Percentiles rank a stretch among this genome's conserved stretches.
These are phyloP conservation scores for Paradisaea rubra DNA, from an alignment of 2,113 vertebrate species.

Conservation along the genomic window DNA sequence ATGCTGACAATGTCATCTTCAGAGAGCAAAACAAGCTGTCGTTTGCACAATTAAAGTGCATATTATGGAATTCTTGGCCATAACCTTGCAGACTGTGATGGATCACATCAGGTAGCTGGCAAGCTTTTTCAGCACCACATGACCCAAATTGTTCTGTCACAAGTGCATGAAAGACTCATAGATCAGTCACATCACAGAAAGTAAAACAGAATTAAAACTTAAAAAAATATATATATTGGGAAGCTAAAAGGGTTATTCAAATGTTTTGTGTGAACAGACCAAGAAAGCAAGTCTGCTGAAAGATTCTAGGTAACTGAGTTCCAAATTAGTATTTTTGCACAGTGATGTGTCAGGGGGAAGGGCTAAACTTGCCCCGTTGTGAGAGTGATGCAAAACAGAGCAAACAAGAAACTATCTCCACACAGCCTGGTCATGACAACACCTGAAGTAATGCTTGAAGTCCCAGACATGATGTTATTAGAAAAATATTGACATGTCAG, in stretches of 20 bases:
- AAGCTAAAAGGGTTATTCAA: neutral
- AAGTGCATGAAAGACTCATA: neutral
- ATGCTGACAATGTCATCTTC: neutral
- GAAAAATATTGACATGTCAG: conserved; percentile 39
- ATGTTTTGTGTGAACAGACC: neutral
- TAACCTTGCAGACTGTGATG: neutral
- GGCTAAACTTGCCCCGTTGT: neutral
- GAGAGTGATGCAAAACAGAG: neutral
- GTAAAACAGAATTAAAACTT: neutral
- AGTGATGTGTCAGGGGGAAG: neutral
- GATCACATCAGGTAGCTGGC: neutral
- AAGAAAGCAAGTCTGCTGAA: neutral
- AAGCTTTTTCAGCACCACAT: neutral
- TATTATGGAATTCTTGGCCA: neutral
- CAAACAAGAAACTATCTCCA: neutral
- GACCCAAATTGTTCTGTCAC: neutral
- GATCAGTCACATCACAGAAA: neutral
- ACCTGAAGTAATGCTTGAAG: neutral
- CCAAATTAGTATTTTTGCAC: neutral
- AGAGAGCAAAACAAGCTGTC: neutral
- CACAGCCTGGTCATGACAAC: neutral
- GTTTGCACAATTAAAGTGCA: neutral
- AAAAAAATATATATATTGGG: neutral
- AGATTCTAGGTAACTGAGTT: neutral
- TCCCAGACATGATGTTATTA: conserved; percentile 37